Percentiles rank a stretch among this genome's conserved stretches.
phyloP scores from a whole-genome alignment of 1,140 invertebrate species.

The silkworm (Bombyx mori) region DNA sequence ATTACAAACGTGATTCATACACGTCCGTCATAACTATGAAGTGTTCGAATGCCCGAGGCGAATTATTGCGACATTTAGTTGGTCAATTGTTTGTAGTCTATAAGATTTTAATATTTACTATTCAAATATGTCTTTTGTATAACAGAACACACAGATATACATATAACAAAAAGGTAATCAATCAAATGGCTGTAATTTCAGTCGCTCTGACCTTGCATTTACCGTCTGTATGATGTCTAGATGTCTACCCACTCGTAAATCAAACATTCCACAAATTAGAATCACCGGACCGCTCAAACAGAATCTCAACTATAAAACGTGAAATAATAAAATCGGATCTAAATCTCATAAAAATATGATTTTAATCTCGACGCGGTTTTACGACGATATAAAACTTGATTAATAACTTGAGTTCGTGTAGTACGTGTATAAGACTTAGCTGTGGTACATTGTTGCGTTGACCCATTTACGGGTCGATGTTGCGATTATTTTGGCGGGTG shows the following conservation, averaged over 20 bases:
- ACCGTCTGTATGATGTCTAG: too few species aligned
- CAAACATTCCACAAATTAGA: constrained; percentile 48
- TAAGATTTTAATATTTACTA: too few species aligned
- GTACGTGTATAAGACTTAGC: constrained; percentile 30
- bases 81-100: too few species aligned
- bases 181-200: too few species aligned
- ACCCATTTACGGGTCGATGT: constrained; percentile 39
- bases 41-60: too few species aligned
- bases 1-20: neutral
- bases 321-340: constrained; percentile 55
- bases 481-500: constrained; percentile 48
- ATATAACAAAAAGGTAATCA: too few species aligned
- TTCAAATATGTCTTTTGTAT: too few species aligned
- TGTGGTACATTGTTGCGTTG: constrained; percentile 53
- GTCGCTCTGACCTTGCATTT: too few species aligned
- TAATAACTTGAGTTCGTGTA: constrained; percentile 45
- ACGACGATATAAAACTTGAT: constrained; percentile 63
- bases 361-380: constrained; percentile 58
- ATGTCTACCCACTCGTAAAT: constrained; percentile 39
- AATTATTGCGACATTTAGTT: too few species aligned
- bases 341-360: constrained; percentile 65
- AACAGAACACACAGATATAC: too few species aligned
- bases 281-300: constrained; percentile 25
- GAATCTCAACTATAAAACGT: constrained; percentile 38
- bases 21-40: constrained; percentile 3